Evolutionary conservation across 2,113 vertebrate species (phyloP).

Genomic region (Larimichthys polyactis): DNA sequence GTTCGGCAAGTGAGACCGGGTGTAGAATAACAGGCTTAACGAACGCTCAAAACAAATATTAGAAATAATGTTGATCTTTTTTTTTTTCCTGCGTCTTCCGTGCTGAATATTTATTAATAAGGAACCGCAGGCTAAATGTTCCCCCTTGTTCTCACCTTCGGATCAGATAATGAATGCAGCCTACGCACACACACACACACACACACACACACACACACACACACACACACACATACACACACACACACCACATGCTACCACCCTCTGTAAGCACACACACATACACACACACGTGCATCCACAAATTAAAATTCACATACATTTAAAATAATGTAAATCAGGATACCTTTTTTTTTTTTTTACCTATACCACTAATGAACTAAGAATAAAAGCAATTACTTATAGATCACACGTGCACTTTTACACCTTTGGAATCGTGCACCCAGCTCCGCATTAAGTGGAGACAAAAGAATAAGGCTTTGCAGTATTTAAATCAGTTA

Average conservation of each 20-base stretch:
- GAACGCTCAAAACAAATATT: conserved; percentile 58
- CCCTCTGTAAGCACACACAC: background rate
- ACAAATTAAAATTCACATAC: conserved; percentile 14
- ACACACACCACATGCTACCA: background rate
- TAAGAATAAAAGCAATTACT: background rate
- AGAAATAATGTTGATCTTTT: conserved; percentile 61
- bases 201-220: background rate
- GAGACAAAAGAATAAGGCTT: conserved; percentile 78
- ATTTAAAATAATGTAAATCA: conserved; percentile 10
- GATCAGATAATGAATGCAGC: conserved; percentile 54
- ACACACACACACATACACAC: too few relatives aligned
- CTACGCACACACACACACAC: conserved; percentile 19
- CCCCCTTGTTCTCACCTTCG: conserved; percentile 62
- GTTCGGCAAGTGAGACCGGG: conserved; percentile 14
- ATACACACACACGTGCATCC: background rate
- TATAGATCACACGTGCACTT: background rate
- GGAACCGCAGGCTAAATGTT: conserved; percentile 63
- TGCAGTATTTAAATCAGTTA: conserved; percentile 86
- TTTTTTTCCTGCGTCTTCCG: conserved; percentile 36
- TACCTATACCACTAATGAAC: background rate
- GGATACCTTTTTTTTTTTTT: background rate
- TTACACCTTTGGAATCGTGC: conserved; percentile 49
- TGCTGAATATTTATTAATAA: conserved; percentile 65
- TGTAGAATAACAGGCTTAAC: conserved; percentile 23
- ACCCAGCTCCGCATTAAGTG: conserved; percentile 51